Evolutionary conservation across 2,113 vertebrate genomes (phyloP).

Genomic region (Thamnophis sirtalis): DNA sequence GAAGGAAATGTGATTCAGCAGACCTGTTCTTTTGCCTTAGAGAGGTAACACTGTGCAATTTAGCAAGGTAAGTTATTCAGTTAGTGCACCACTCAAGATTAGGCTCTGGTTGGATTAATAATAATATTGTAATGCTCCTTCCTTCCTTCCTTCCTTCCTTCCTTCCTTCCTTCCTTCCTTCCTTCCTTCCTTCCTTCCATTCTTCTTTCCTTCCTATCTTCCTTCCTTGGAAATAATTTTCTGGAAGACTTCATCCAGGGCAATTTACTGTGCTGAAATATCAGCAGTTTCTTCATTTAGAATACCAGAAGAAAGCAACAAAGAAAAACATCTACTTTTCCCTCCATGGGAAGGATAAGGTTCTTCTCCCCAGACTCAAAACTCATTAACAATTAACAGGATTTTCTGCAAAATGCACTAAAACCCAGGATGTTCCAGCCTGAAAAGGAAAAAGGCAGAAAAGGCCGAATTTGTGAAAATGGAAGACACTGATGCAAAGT

Average conservation of each 20-base stretch:
- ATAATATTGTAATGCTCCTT: no score
- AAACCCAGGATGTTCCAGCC: not conserved
- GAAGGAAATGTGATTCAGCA: no score
- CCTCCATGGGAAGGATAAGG: not conserved
- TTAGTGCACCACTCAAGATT: no score
- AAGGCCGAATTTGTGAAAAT: not conserved
- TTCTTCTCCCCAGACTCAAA: not conserved
- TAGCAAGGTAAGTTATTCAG: no score
- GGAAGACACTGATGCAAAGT: not conserved
- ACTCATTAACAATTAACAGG: not conserved
- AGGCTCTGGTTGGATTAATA: no score
- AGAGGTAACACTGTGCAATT: no score
- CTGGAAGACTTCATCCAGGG: not conserved
- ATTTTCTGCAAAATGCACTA: not conserved
- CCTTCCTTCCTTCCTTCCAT: no score
- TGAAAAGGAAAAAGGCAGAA: not conserved
- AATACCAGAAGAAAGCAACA: not conserved
- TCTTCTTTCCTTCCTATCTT: not conserved
- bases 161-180: no score
- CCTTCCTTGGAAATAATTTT: not conserved
- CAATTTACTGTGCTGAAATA: not conserved
- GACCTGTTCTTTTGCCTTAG: no score
- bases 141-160: no score
- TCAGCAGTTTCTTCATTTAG: not conserved
- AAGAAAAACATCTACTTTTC: not conserved